phyloP scores from a whole-genome alignment of 1,140 invertebrate species.

The Thrips palmi region DNA sequence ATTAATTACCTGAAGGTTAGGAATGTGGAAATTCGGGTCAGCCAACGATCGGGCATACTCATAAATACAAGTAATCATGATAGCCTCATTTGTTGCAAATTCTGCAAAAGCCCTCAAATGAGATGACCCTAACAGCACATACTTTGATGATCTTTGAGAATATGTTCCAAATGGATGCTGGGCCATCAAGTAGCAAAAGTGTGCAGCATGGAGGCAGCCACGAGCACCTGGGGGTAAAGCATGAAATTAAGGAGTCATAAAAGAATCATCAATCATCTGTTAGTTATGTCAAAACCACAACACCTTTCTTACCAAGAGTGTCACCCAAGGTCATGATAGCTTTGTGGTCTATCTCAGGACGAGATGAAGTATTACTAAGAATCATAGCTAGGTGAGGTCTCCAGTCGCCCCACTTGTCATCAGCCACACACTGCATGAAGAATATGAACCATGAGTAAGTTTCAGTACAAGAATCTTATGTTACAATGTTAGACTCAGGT shows the following conservation, averaged over 20 bases:
- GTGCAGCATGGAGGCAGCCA: constrained; percentile 67
- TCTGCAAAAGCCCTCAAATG: constrained; percentile 36
- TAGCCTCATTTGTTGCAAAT: constrained; percentile 63
- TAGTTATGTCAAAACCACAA: background rate
- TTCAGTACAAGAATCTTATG: background rate
- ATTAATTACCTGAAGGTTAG: constrained; percentile 41
- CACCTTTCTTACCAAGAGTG: constrained; percentile 27
- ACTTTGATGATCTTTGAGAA: constrained; percentile 37
- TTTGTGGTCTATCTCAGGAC: constrained; percentile 62
- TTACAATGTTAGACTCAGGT: no score
- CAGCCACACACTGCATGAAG: constrained; percentile 44
- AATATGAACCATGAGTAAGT: no score
- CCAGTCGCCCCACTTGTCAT: constrained; percentile 90
- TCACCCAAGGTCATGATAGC: constrained; percentile 61
- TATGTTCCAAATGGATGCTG: constrained; percentile 54
- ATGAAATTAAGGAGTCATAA: constrained; percentile 2
- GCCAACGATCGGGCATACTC: constrained; percentile 77
- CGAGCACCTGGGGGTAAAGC: constrained; percentile 27
- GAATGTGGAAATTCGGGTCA: constrained; percentile 49
- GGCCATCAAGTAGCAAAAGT: constrained; percentile 86
- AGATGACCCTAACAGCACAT: constrained; percentile 64
- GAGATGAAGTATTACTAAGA: constrained; percentile 65
- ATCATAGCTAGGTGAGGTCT: constrained; percentile 87
- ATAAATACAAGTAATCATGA: constrained; percentile 87
- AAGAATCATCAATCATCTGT: constrained; percentile 7